Percentiles rank a stretch among this genome's conserved stretches.
Evolutionary conservation across 2,888 invertebrate genomes (phyloP).

Genomic region (Sthenelais limicola): DNA sequence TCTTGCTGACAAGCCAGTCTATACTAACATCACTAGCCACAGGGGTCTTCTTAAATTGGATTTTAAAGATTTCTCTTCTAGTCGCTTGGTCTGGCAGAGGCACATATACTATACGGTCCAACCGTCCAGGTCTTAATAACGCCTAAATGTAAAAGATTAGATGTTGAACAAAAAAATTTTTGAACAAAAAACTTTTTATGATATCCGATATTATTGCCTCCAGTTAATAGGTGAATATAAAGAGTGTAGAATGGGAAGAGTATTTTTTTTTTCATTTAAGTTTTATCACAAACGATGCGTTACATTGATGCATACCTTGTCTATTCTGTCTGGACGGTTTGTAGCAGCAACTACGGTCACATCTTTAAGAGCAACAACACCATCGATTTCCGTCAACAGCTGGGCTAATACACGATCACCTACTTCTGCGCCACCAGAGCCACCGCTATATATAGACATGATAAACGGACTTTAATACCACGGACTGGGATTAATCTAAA

Average conservation of each 20-base stretch:
- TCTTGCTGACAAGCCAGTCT: slow-evolving; percentile 79
- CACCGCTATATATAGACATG: no score
- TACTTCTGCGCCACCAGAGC: slow-evolving; percentile 78
- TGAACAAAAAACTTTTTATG: no score
- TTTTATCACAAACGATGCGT: no score
- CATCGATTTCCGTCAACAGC: slow-evolving; percentile 94
- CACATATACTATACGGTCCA: slow-evolving; percentile 93
- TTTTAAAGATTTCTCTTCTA: slow-evolving; percentile 84
- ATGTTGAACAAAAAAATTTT: no score
- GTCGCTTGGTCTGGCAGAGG: slow-evolving; percentile 89
- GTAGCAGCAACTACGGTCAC: slow-evolving; percentile 96
- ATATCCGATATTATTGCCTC: no score
- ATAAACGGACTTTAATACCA: no score
- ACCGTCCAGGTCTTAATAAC: slow-evolving; percentile 88
- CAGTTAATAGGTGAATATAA: no score
- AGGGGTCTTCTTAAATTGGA: slow-evolving; percentile 85
- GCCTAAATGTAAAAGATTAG: slow-evolving; percentile 75
- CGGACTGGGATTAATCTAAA: no score
- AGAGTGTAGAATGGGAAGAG: no score
- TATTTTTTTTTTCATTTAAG: no score
- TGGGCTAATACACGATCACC: slow-evolving; percentile 94
- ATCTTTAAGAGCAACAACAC: slow-evolving; percentile 87
- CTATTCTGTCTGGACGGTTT: slow-evolving; percentile 95
- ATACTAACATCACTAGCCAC: slow-evolving; percentile 76
- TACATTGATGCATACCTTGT: no score